Evolutionary conservation across 2,113 vertebrate species (phyloP), one percentile per base, ranked within the genome.

Genomic region (Chrysochloris asiatica): DNA sequence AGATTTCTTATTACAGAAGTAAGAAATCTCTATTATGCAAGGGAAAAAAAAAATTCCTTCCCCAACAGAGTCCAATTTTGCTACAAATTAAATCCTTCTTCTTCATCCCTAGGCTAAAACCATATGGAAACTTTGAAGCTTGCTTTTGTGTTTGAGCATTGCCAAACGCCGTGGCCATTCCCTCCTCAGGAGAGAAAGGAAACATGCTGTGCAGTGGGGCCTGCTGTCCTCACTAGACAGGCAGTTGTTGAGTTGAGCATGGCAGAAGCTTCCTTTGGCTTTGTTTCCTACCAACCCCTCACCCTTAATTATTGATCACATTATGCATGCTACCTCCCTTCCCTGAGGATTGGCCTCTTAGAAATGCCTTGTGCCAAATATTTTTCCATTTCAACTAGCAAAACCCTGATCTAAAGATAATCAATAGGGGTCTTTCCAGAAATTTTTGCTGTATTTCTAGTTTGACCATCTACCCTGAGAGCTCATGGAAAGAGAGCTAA

Each of bases 401-500:
- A 89, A 86, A 92, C n/a, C 7, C 52, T 48, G 47, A 41, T n/a
- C 61, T 86, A 26, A 91, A 91, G 59, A 52, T 69, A 69, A 48
- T 30, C 22, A 56, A 96, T 13, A 83, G 36, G 63, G 22, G 80
- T 88, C 95, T 92, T 80, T 43, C 61, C 38, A 86, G 71, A 88
- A 72, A 72, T 47, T 71, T 63, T 78, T 88, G 26, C 81, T 94
- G 47, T n/a, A n/a, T 91, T 73, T 80, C 47, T 63, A 45, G 50
- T 77, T 83, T 1, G 0, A 85, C 73, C 84, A 93, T 77, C 92
- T 92, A 85, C 85, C 92, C 69, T 82, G 38, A 96, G 26, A 88
- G 72, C 79, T 83, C 96, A 91, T 92, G 54, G 63, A 78, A 94
- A 89, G 69, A 59, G 24, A 87, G 33, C 22, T 69, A 89, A 90